Conservation (phyloP, 37 sponge, comb jelly and placozoan species). For the Dysidea cf. avara region DNA sequence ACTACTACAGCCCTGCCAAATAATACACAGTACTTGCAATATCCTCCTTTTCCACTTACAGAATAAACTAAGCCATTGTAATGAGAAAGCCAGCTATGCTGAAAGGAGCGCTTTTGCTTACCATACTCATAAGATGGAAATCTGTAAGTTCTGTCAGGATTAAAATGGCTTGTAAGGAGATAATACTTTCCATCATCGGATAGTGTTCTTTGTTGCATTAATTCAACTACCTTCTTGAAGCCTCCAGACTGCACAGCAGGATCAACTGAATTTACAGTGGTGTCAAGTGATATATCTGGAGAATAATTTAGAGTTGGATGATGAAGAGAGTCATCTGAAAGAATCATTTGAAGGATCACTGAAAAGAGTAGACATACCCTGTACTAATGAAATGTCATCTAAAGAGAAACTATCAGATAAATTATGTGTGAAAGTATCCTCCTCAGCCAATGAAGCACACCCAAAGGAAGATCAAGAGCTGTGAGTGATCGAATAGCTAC, state of each 20-base stretch:
- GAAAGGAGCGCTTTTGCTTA: slow-evolving; percentile 20
- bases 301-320: too few relatives aligned
- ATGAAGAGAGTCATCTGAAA: too few relatives aligned
- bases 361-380: too few relatives aligned
- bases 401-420: too few relatives aligned
- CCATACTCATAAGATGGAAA: slow-evolving; percentile 31
- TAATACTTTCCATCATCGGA: slow-evolving; percentile 41
- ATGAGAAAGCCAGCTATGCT: slow-evolving; percentile 32
- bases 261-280: too few relatives aligned
- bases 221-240: slow-evolving; percentile 43
- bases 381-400: too few relatives aligned
- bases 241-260: slow-evolving; percentile 50
- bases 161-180: slow-evolving; percentile 33
- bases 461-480: too few relatives aligned
- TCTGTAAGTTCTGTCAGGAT: slow-evolving; percentile 26
- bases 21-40: slow-evolving; percentile 61
- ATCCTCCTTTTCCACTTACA: slow-evolving; percentile 55
- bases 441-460: too few relatives aligned
- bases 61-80: slow-evolving; percentile 27
- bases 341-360: too few relatives aligned
- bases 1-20: slow-evolving; percentile 35
- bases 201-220: slow-evolving; percentile 34
- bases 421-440: too few relatives aligned
- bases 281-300: too few relatives aligned
- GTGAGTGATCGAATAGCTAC: too few relatives aligned